A percentile compares a stretch with the other conserved stretches of the same genome.
Evolutionary conservation across 2,113 vertebrate genomes (phyloP).

Genomic region (Lates calcarifer): DNA sequence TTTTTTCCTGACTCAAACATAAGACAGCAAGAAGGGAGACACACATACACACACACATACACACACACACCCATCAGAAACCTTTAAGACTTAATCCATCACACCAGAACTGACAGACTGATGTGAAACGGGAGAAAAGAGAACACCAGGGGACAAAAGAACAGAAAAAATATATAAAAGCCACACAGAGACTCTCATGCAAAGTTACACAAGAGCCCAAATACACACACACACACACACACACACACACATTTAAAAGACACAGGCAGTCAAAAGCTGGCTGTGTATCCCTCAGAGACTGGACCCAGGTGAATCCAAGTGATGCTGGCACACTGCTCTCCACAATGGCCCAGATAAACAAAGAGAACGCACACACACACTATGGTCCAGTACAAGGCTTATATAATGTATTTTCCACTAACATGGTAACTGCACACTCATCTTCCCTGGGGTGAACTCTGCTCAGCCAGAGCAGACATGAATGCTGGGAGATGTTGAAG

Average conservation of each 20-base stretch:
- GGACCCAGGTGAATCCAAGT: conserved; percentile 69
- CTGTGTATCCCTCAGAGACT: conserved; percentile 51
- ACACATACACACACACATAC: conserved; percentile 21
- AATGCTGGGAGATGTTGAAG: conserved; percentile 46
- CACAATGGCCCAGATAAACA: conserved; percentile 68
- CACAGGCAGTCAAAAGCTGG: conserved; percentile 38
- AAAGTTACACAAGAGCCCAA: conserved; percentile 27
- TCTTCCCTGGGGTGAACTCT: conserved; percentile 69
- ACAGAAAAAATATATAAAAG: conserved; percentile 29
- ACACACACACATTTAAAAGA: conserved; percentile 22
- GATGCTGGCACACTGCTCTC: conserved; percentile 55
- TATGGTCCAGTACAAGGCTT: conserved; percentile 59
- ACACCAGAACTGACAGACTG: conserved; percentile 54
- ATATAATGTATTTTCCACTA: conserved; percentile 77
- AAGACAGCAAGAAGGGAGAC: conserved; percentile 44
- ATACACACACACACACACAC: conserved; percentile 19
- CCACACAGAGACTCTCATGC: conserved; percentile 21
- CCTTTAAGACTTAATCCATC: conserved; percentile 75
- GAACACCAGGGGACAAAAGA: conserved; percentile 19
- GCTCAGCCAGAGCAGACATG: conserved; percentile 71
- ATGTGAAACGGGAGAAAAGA: conserved; percentile 33
- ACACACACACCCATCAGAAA: conserved; percentile 55
- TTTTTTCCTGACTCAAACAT: conserved; percentile 64
- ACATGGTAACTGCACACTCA: conserved; percentile 77
- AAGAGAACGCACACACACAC: conserved; percentile 38